phyloP scores from a whole-genome alignment of 2,888 invertebrate species.

The Bembecia ichneumoniformis region DNA sequence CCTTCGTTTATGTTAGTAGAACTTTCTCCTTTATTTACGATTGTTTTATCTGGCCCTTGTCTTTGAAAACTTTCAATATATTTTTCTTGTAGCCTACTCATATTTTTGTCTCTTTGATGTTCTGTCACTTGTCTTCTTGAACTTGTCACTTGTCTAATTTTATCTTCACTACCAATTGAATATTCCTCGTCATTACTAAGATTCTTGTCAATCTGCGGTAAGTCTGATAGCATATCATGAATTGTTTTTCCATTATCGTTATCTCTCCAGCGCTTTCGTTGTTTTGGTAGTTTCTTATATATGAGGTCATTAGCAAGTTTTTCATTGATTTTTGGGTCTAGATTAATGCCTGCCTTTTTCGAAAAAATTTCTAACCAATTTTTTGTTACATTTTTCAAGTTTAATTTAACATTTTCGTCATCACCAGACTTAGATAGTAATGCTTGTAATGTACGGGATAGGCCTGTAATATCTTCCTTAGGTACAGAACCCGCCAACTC shows the following conservation, averaged over 20 bases:
- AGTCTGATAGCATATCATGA: too few relatives aligned
- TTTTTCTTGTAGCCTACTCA: too few relatives aligned
- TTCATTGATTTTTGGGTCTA: constrained; percentile 3
- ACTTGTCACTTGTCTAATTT: too few relatives aligned
- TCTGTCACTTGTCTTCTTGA: too few relatives aligned
- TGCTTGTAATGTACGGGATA: background rate
- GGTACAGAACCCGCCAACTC: constrained; percentile 1
- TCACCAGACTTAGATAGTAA: background rate
- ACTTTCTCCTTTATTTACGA: too few relatives aligned
- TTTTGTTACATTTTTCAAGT: constrained; percentile 1
- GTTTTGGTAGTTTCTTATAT: background rate
- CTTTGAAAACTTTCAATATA: too few relatives aligned
- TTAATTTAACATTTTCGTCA: background rate
- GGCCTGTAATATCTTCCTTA: background rate
- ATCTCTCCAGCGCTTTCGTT: constrained; percentile 8
- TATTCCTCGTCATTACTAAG: background rate
- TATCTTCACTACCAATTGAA: too few relatives aligned
- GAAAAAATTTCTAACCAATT: constrained; percentile 6
- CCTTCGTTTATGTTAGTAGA: too few relatives aligned
- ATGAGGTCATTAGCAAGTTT: constrained; percentile 6
- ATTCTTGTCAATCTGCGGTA: too few relatives aligned
- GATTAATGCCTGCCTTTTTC: background rate
- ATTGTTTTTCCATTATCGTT: too few relatives aligned
- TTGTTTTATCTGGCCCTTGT: too few relatives aligned
- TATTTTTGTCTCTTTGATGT: too few relatives aligned